phyloP scores from a whole-genome alignment of 53 echinoderm and acorn worm species.

The Stichopus horrens region DNA sequence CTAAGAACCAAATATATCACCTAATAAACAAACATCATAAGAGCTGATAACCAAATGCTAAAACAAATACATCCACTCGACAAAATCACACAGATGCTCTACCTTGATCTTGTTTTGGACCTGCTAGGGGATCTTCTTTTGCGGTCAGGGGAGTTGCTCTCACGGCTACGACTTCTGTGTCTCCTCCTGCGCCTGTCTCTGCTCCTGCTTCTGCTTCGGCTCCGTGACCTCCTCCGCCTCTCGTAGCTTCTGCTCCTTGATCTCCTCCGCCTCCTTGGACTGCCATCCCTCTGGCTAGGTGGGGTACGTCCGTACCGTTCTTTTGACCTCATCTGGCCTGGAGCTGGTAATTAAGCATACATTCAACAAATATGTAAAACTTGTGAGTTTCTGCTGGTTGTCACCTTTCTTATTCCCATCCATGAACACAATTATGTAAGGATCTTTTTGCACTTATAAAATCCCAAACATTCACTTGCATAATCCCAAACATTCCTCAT shows the following conservation, averaged over 20 bases:
- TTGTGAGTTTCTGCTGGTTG: too few relatives aligned
- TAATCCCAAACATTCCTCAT: too few relatives aligned
- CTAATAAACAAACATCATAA: too few relatives aligned
- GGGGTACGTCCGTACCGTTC: conserved; percentile 50
- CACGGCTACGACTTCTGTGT: conserved; percentile 32
- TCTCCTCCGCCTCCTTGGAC: conserved; percentile 52
- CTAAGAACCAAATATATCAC: too few relatives aligned
- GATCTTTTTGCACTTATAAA: too few relatives aligned
- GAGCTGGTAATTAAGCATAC: conserved; percentile 52
- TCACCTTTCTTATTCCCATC: too few relatives aligned
- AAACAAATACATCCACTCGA: neutral
- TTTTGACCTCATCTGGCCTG: conserved; percentile 80
- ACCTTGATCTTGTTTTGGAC: conserved; percentile 28
- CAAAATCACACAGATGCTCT: neutral
- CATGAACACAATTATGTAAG: too few relatives aligned
- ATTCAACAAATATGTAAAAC: neutral
- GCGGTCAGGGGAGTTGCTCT: conserved; percentile 11
- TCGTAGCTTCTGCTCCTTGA: conserved; percentile 71
- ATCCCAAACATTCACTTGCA: too few relatives aligned
- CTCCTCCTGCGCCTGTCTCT: conserved; percentile 50
- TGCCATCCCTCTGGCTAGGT: conserved; percentile 43
- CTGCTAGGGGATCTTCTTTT: conserved; percentile 15
- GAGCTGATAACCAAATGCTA: too few relatives aligned
- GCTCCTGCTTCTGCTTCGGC: conserved; percentile 52
- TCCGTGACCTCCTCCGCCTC: conserved; percentile 53